Evolutionary conservation across 2,888 invertebrate genomes (phyloP), one percentile per base, ranked within the genome.

Genomic region (Luperina testacea): DNA sequence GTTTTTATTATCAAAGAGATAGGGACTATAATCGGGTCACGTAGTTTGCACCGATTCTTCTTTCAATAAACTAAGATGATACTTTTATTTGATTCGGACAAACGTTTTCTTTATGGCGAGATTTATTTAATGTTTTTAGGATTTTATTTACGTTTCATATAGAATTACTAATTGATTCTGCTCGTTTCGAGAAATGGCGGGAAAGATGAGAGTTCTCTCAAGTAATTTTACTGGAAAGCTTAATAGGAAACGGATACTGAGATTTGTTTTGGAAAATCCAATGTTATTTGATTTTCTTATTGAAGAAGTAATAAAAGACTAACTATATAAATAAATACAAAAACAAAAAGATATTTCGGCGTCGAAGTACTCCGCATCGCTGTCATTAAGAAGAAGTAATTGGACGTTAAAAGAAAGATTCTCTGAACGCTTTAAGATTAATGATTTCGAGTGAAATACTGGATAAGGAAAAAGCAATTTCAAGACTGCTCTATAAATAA

Each of bases 51-150:
- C 61, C 61, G 76, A 84, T 87, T 87, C 87, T 78, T 86, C 87
- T 88, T 85, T 83, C 80, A 87, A 88, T 89, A 86, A 84, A 87
- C 86, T 81, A 83, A 87, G 84, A 87, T 84, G 88, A 89, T 91
- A 90, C 89, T 90, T 90, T 89, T 87, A 88, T 88, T 88, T 89
- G 88, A 90, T 88, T 89, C 74, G 67, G 80, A 75, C 82, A 81
- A 88, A 83, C 87, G 70, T 78, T 85, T 85, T 85, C 78, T 85
- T 88, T 83, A 81, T 78, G 81, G 86, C 68, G 80, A 76, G 80
- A 84, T 89, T 86, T 82, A 83, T 87, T 82, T 73, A 84, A 75
- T 53, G 53, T 85, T 84, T 72, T 78, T 42, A 72, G 63, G 76
- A 71, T 75, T 83, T 83, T 78, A 81, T 86, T 88, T 80, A 78